Percentiles rank a stretch among this genome's conserved stretches.
Evolutionary conservation across 1,140 invertebrate genomes (phyloP).

Genomic region (Anthonomus grandis): DNA sequence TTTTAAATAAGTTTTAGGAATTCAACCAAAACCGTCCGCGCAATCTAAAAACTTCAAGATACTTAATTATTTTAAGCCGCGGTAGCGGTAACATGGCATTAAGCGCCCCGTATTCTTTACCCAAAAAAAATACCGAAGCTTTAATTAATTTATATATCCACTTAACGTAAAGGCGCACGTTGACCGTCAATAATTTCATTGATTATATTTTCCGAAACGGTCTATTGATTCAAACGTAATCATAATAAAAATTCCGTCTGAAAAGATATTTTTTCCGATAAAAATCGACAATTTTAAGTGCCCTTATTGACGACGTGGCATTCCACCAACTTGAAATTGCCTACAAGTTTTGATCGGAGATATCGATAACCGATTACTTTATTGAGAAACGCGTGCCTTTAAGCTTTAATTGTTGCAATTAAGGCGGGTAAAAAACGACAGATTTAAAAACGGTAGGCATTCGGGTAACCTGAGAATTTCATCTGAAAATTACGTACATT

Average conservation of each 20-base stretch:
- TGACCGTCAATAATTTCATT: too few species aligned
- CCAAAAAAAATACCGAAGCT: too few species aligned
- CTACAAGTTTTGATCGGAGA: slow-evolving; percentile 10
- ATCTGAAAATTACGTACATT: slow-evolving; percentile 2
- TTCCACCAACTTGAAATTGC: neutral
- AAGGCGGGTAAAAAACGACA: slow-evolving; percentile 5
- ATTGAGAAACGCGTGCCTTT: slow-evolving; percentile 16
- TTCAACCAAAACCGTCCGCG: too few species aligned
- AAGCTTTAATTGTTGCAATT: slow-evolving; percentile 17
- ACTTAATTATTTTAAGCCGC: too few species aligned
- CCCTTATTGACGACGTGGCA: slow-evolving; percentile 12
- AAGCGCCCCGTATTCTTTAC: too few species aligned
- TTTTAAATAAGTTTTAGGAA: too few species aligned
- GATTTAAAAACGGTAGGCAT: slow-evolving; percentile 9
- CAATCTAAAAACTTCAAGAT: too few species aligned
- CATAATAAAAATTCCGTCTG: slow-evolving; percentile 14
- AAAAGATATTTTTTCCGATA: neutral
- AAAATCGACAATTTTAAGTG: slow-evolving; percentile 12
- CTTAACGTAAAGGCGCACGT: too few species aligned
- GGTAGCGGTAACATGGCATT: too few species aligned
- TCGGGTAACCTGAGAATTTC: slow-evolving; percentile 2
- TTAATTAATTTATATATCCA: too few species aligned
- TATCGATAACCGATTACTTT: slow-evolving; percentile 17
- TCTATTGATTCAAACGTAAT: slow-evolving; percentile 5
- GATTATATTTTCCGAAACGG: too few species aligned